A percentile compares a stretch with the other conserved stretches of the same genome.
Conservation (phyloP, 2,797 vertebrate species). For the Sphaeramia orbicularis region DNA sequence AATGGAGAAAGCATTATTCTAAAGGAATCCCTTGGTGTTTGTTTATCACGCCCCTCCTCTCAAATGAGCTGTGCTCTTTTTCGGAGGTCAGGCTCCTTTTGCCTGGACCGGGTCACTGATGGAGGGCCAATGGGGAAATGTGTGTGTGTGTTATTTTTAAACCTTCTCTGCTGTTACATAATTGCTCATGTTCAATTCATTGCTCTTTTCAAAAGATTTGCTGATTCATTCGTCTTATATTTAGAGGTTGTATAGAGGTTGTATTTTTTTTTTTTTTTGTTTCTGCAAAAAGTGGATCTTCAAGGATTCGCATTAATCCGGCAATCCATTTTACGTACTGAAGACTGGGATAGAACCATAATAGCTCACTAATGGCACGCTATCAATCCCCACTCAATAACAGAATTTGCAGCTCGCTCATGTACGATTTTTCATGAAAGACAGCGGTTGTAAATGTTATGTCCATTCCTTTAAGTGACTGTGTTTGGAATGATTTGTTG, state of each 20-base stretch:
- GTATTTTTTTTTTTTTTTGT: slow-evolving; percentile 31
- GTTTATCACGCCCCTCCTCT: slow-evolving; percentile 27
- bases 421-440: slow-evolving; percentile 4
- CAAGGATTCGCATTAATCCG: slow-evolving; percentile 18
- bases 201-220: slow-evolving; percentile 43
- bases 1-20: slow-evolving; percentile 64
- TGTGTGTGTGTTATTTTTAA: slow-evolving; percentile 59
- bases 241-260: slow-evolving; percentile 30
- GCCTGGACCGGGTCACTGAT: slow-evolving; percentile 51
- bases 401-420: slow-evolving; percentile 3
- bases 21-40: slow-evolving; percentile 48
- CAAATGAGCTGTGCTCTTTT: slow-evolving; percentile 49
- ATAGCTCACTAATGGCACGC: slow-evolving; percentile 29
- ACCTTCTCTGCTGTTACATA: slow-evolving; percentile 47
- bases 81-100: slow-evolving; percentile 60
- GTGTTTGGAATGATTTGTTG: slow-evolving; percentile 21
- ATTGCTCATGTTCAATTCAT: slow-evolving; percentile 63
- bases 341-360: slow-evolving; percentile 21
- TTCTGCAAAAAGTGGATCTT: slow-evolving; percentile 25
- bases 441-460: slow-evolving; percentile 1
- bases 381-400: slow-evolving; percentile 24
- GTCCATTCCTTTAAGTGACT: not conserved
- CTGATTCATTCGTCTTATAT: slow-evolving; percentile 61
- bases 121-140: slow-evolving; percentile 36
- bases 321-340: slow-evolving; percentile 42